Evolutionary conservation across 1,140 invertebrate species (phyloP).

Genomic region (Spodoptera frugiperda): DNA sequence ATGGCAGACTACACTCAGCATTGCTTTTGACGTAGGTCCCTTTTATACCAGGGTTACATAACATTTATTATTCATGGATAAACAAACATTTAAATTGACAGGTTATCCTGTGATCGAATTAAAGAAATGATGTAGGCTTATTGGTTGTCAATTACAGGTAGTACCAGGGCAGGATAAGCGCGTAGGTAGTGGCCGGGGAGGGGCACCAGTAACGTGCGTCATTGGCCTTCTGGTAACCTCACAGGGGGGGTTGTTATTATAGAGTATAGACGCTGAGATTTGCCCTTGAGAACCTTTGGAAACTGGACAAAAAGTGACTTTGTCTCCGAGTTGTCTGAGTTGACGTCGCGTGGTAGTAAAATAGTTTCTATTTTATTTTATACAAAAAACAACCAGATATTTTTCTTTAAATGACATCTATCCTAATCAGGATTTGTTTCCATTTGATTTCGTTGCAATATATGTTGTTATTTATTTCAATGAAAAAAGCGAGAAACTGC

Average conservation of each 20-base stretch:
- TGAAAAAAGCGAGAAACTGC: no score
- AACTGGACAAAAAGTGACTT: not conserved
- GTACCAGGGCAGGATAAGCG: conserved; percentile 61
- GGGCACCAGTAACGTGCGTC: conserved; percentile 46
- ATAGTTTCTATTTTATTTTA: no score
- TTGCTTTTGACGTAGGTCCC: not conserved
- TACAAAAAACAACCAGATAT: no score
- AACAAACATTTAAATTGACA: conserved; percentile 17
- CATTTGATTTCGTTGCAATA: no score
- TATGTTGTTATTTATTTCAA: no score
- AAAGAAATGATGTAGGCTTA: conserved; percentile 45
- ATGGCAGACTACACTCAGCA: not conserved
- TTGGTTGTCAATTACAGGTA: conserved; percentile 58
- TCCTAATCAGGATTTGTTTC: no score
- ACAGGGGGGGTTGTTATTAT: conserved; percentile 30
- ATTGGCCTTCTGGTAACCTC: conserved; percentile 30
- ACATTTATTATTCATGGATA: conserved; percentile 16
- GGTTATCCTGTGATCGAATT: conserved; percentile 11
- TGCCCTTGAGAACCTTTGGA: conserved; percentile 19
- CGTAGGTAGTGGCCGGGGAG: conserved; percentile 52
- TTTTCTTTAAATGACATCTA: no score
- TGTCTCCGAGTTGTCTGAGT: not conserved
- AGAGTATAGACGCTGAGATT: conserved; percentile 12
- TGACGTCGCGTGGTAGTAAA: conserved; percentile 4
- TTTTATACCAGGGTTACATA: not conserved